These are phyloP conservation scores for Branchellion lobata DNA, from an alignment of 2,888 invertebrate genomes.

Conservation along the genomic window DNA sequence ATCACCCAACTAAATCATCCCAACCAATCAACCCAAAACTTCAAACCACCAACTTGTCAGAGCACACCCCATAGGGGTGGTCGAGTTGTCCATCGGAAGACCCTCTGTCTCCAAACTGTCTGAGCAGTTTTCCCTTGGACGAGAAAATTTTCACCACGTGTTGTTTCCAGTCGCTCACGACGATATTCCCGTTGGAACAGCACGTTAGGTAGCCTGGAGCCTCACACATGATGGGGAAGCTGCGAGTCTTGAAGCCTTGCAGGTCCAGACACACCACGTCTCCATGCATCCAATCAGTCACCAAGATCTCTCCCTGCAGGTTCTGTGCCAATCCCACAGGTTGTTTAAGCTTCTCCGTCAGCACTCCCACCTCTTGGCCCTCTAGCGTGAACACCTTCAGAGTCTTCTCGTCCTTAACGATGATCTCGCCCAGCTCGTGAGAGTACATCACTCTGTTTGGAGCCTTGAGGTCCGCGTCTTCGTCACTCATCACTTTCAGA, in stretches of 20 bases:
- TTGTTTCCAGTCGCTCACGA: constrained; percentile 54
- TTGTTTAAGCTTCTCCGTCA: constrained; percentile 51
- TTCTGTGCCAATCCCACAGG: constrained; percentile 52
- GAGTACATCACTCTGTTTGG: constrained; percentile 51
- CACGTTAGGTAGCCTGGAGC: constrained; percentile 52
- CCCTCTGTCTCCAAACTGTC: constrained; percentile 51
- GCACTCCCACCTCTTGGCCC: constrained; percentile 47
- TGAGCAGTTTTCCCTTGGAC: constrained; percentile 47
- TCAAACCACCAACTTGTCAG: constrained; percentile 43
- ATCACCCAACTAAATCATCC: too few relatives aligned
- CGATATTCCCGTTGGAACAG: constrained; percentile 47
- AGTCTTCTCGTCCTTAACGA: constrained; percentile 52
- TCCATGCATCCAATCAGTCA: constrained; percentile 53
- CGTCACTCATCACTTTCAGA: constrained; percentile 41
- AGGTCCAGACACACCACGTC: constrained; percentile 49
- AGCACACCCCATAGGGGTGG: constrained; percentile 52
- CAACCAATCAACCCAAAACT: too few relatives aligned
- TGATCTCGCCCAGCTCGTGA: constrained; percentile 39
- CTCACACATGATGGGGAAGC: constrained; percentile 51
- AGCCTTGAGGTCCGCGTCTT: constrained; percentile 44
- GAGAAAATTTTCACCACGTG: constrained; percentile 51
- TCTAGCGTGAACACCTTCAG: constrained; percentile 49
- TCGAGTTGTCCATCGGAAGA: constrained; percentile 49
- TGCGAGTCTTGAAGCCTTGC: constrained; percentile 45
- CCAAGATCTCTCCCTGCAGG: constrained; percentile 49